These are phyloP conservation scores for Chionomys nivalis DNA, from an alignment of 2,113 vertebrate genomes.

Conservation along the genomic window DNA sequence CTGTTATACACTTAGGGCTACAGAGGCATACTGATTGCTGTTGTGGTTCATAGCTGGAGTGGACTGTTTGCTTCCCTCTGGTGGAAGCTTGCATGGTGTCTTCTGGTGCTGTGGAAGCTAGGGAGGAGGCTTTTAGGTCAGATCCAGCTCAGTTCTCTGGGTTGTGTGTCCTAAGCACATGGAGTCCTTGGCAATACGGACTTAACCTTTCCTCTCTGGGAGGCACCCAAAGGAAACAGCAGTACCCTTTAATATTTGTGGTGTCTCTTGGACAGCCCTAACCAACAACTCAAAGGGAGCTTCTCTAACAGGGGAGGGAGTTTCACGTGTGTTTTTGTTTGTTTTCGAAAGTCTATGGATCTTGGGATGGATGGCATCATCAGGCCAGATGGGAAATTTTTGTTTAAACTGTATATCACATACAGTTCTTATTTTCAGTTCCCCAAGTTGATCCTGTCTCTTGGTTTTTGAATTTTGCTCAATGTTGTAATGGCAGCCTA, in stretches of 20 bases:
- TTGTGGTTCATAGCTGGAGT: not conserved
- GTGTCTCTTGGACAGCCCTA: not conserved
- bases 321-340: not conserved
- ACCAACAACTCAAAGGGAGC: not conserved
- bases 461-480: conserved; percentile 17
- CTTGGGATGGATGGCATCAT: not conserved
- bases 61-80: not conserved
- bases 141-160: not conserved
- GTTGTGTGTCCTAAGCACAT: not conserved
- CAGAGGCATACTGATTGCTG: not conserved
- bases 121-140: not conserved
- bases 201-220: not conserved
- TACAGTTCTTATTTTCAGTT: not conserved
- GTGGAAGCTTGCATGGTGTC: not conserved
- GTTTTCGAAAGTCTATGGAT: not conserved
- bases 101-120: not conserved
- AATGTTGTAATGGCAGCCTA: not conserved
- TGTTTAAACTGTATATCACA: not conserved
- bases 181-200: not conserved
- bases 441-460: not conserved
- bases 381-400: not conserved
- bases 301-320: not conserved
- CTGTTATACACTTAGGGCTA: not conserved
- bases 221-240: not conserved
- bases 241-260: not conserved